Base-by-base conservation (phyloP, 2,888 invertebrate genomes). In the Cabera pusaria region DNA sequence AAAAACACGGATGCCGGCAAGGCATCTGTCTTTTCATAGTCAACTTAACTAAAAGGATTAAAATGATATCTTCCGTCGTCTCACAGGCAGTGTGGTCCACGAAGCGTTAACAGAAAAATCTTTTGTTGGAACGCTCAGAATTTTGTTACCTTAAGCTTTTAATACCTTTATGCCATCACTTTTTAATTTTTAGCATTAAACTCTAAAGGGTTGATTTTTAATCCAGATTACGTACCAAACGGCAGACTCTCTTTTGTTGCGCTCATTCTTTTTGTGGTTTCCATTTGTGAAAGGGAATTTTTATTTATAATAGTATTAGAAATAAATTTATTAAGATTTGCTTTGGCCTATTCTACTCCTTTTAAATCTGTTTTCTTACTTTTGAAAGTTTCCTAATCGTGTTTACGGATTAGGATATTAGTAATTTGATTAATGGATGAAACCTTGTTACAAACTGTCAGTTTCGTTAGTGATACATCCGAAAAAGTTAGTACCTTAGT, bases 31-130 rank as follows among this genome's bases (percentile, higher is more conserved):
- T 75, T 82, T 84, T 85, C 82, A 87, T 85, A 85, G 84, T 74
- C 85, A 87, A 87, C 87, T 88, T 86, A 85, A 82, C 85, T 87
- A 88, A 88, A 88, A 85, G 88, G 88, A 88, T 88, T 87, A 87
- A 84, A 87, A 87, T 84, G 81, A 87, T 86, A 85, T 82, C 86
- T 86, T 87, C 85, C 85, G 83, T 77, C 79, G 72, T 75, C 78
- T 79, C 76, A 77, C 87, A 82, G 69, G 71, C 81, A 82, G 86
- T 88, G 87, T 86, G 88, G 86, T 85, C 88, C 66, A 48, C 74
- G 64, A 61, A 84, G 74, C 87, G 84, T 84, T 78, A 87, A 87
- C 79, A 72, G 70, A 76, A 71, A 72, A 72, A 64, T 76, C 81
- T 69, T 83, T 87, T 86, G 85, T 86, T 63, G 49, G 46, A 59